A percentile compares a stretch with the other conserved stretches of the same genome.
These are phyloP conservation scores for Erannis defoliaria DNA, from an alignment of 2,888 invertebrate species.

Conservation along the genomic window DNA sequence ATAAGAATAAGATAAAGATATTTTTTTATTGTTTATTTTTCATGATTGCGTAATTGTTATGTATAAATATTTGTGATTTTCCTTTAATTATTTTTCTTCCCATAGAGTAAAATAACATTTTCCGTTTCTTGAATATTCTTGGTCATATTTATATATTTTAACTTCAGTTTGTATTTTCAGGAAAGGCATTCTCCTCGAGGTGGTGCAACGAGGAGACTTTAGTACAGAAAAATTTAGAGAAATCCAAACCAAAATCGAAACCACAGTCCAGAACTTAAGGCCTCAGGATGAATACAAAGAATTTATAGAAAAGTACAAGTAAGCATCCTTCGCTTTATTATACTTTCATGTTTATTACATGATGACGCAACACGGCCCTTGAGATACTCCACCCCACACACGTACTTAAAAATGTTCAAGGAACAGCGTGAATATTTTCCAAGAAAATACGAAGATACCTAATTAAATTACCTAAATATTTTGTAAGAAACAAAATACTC, in stretches of 20 bases:
- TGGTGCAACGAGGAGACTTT: conserved; percentile 92
- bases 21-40: no score
- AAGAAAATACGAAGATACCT: not conserved
- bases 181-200: conserved; percentile 93
- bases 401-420: no score
- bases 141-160: not conserved
- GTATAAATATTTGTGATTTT: no score
- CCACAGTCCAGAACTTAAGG: conserved; percentile 91
- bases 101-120: no score
- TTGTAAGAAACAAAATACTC: not conserved
- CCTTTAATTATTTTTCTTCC: no score
- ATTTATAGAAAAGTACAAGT: conserved; percentile 96
- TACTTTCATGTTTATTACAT: not conserved
- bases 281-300: conserved; percentile 95
- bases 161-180: conserved; percentile 66
- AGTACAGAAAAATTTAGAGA: conserved; percentile 93
- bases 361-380: not conserved
- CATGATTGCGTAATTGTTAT: no score
- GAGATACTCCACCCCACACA: no score
- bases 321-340: conserved; percentile 57
- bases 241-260: conserved; percentile 92
- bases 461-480: not conserved
- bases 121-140: not conserved
- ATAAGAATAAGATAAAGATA: no score
- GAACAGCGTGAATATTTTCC: no score